phyloP scores from a whole-genome alignment of 2,113 vertebrate species.

The Pelecanus crispus region DNA sequence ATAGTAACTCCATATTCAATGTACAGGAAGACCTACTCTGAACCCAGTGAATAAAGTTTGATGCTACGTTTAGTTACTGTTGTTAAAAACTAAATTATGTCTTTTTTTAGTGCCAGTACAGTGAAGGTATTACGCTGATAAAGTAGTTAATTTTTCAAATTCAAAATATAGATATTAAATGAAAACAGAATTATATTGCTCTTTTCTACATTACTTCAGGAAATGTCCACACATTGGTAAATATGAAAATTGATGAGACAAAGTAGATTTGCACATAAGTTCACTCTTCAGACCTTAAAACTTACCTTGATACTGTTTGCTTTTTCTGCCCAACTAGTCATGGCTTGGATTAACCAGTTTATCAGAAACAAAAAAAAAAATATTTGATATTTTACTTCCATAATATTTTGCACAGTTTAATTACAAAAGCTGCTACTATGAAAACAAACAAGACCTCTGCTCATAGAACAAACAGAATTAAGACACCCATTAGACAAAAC shows the following conservation, averaged over 20 bases:
- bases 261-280: not conserved
- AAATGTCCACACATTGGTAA: accelerated
- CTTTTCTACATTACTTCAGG: not conserved
- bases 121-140: not conserved
- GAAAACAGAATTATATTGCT: not conserved
- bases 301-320: not conserved
- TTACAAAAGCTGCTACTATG: not conserved
- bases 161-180: not conserved
- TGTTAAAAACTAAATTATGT: not conserved
- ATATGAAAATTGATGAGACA: not conserved
- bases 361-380: not conserved
- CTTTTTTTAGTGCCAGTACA: not conserved
- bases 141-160: not conserved
- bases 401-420: not conserved
- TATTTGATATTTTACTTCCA: not conserved
- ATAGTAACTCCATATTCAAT: not conserved
- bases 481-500: not conserved
- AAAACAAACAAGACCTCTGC: not conserved
- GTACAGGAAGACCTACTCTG: not conserved
- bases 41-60: not conserved
- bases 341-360: not conserved
- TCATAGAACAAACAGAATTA: not conserved
- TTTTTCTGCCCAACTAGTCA: not conserved
- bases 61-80: accelerated
- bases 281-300: not conserved